A percentile compares a stretch with the other conserved stretches of the same genome.
phyloP scores from a whole-genome alignment of 2,113 vertebrate species.

The Datnioides undecimradiatus region DNA sequence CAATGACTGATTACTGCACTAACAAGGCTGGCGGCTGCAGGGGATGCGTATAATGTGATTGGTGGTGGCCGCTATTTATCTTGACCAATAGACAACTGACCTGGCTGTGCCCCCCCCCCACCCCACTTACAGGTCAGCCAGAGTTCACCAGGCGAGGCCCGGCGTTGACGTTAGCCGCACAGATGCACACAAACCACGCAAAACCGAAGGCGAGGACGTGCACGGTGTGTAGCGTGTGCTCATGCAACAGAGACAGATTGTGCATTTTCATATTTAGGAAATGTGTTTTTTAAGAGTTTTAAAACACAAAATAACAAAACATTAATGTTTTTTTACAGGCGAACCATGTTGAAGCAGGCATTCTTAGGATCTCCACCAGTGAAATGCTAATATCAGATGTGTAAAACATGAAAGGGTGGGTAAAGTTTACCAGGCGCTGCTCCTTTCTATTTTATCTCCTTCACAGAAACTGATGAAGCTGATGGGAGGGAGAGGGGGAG shows the following conservation, averaged over 20 bases:
- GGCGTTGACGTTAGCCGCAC: constrained; percentile 2
- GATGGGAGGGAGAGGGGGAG: constrained; percentile 1
- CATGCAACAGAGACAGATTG: too few species aligned
- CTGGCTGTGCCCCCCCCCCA: constrained; percentile 72
- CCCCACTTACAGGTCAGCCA: constrained; percentile 77
- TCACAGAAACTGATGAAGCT: constrained; percentile 14
- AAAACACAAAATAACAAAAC: too few species aligned
- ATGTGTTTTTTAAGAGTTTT: too few species aligned
- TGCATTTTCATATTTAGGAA: too few species aligned
- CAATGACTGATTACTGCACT: constrained; percentile 85
- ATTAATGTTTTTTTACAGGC: not conserved
- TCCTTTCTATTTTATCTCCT: constrained; percentile 7
- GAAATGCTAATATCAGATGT: not conserved
- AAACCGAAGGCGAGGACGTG: not conserved
- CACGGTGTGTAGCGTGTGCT: not conserved
- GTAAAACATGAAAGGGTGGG: constrained; percentile 11
- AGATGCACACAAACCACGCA: not conserved
- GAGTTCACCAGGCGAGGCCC: constrained; percentile 77
- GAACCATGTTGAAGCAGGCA: not conserved
- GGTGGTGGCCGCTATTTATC: constrained; percentile 82
- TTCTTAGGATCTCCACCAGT: not conserved
- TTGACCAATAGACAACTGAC: constrained; percentile 85
- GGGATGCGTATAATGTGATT: constrained; percentile 84
- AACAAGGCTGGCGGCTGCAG: constrained; percentile 83
- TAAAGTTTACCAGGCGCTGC: not conserved